Evolutionary conservation across 2,113 vertebrate species (phyloP), one percentile per base, ranked within the genome.

Genomic region (Leptosomus discolor): DNA sequence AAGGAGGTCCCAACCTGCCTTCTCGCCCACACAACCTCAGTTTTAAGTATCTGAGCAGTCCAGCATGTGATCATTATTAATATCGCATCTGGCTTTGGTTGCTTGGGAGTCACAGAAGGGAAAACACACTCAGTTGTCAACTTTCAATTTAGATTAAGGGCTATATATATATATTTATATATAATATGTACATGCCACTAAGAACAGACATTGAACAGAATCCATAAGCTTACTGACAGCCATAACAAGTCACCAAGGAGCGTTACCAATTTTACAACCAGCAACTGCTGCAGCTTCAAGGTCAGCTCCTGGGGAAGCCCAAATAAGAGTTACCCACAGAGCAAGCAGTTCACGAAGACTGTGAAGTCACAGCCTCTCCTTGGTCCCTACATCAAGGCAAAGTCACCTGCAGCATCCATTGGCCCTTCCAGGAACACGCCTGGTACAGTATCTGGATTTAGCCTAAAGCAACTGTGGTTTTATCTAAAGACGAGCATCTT

Each of bases 331-430:
- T 13, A 36, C 5, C 26, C 14, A 0, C 46, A 5, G 12, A 57
- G 27, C 21, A 3, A 24, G 24, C 0, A 1, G 7, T 27, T 30
- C 7, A 2, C 1, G 1, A 20, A 24, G 11, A 11, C 69, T 8
- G 30, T 5, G 64, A 46, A 53, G 21, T 46, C 2, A 0, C 34
- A 78, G 69, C 30, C 10, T 30, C 29, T 20, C 23, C n/a, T 18
- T 3, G 0, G 67, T 30, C 57, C 53, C 48, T 18, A 4, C 61
- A 5, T 15, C 5, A 9, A 54, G 32, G 41, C 63, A 45, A 43
- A 67, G 34, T 50, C 57, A 8, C 36, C 39, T 34, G n/a, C n/a
- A 7, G 19, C 48, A 56, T 53, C 63, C 76, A 4, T 11, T 4
- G 1, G 20, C 48, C 39, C 58, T 83, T 60, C 67, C 80, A 75